Conservation (phyloP, 1,140 invertebrate genomes). For the Microplitis demolitor region DNA sequence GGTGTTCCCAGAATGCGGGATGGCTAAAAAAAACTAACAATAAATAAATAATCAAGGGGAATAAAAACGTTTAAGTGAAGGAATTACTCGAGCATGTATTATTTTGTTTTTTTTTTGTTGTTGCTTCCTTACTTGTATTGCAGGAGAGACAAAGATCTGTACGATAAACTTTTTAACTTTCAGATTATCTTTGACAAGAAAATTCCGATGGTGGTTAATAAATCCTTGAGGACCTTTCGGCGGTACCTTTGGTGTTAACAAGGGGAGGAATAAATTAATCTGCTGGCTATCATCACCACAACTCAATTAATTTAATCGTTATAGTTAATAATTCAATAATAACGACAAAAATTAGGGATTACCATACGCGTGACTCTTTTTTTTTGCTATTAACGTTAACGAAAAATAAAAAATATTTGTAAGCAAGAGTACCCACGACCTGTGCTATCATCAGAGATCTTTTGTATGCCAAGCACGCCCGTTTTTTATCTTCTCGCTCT, state of each 20-base stretch:
- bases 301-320: constrained; percentile 1
- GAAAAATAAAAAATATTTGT: constrained; percentile 7
- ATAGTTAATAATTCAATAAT: neutral
- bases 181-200: neutral
- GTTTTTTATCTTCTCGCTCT: neutral
- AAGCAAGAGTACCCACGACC: neutral
- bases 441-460: neutral
- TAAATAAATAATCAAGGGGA: neutral
- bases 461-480: constrained; percentile 32
- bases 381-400: neutral
- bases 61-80: neutral
- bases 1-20: neutral
- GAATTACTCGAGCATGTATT: too few relatives aligned
- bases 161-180: neutral
- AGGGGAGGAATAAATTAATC: constrained; percentile 14
- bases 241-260: neutral
- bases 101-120: too few relatives aligned
- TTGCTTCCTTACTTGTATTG: too few relatives aligned
- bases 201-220: neutral
- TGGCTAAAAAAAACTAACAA: neutral
- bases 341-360: neutral
- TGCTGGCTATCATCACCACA: neutral
- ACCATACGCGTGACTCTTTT: neutral
- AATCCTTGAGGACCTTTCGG: neutral
- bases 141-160: too few relatives aligned